Percentiles rank a stretch among this genome's conserved stretches.
phyloP scores from a whole-genome alignment of 2,113 vertebrate species.

The Melanerpes formicivorus region DNA sequence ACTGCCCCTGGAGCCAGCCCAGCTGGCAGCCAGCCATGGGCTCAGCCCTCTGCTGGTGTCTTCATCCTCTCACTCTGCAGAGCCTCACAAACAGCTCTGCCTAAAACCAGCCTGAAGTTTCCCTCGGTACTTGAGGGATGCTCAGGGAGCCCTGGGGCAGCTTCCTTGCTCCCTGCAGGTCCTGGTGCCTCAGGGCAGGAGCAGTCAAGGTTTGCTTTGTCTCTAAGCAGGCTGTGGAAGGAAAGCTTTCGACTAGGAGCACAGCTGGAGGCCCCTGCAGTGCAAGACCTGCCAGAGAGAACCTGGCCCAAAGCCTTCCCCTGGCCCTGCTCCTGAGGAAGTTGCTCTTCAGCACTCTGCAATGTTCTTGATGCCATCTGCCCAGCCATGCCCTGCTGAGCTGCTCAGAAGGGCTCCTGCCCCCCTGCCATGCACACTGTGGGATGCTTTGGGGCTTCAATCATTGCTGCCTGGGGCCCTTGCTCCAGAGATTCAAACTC shows the following conservation, averaged over 20 bases:
- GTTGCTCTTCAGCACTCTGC: background rate
- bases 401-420: background rate
- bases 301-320: background rate
- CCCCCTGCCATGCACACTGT: background rate
- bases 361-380: background rate
- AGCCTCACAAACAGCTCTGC: background rate
- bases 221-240: constrained; percentile 36
- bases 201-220: background rate
- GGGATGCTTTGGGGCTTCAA: background rate
- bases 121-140: background rate
- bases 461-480: background rate
- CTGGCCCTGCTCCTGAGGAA: background rate
- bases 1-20: too few relatives aligned
- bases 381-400: background rate
- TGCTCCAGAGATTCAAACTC: background rate
- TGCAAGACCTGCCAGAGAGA: background rate
- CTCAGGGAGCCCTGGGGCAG: background rate
- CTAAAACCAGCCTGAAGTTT: background rate
- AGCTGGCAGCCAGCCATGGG: background rate
- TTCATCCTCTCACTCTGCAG: background rate
- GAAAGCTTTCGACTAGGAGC: constrained; percentile 53
- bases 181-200: background rate
- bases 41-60: background rate
- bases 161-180: background rate
- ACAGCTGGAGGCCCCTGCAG: background rate